phyloP scores from a whole-genome alignment of 2,797 vertebrate genomes.

The Lepus oiostolus region DNA sequence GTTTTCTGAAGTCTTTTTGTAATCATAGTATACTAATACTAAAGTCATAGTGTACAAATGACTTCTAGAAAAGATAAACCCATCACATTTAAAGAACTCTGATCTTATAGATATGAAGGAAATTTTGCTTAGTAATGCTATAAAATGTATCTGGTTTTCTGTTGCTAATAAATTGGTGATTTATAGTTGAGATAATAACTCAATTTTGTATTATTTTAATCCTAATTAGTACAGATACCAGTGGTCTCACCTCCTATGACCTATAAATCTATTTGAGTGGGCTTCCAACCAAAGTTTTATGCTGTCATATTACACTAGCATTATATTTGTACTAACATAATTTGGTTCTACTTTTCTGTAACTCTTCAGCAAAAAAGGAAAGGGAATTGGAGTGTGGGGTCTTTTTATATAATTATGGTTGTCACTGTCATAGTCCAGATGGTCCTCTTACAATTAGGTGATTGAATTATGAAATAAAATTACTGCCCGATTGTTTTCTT shows the following conservation, averaged over 20 bases:
- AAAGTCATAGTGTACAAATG: background rate
- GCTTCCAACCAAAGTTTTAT: background rate
- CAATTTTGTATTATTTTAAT: background rate
- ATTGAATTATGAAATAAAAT: slow-evolving; percentile 52
- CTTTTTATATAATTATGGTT: slow-evolving; percentile 33
- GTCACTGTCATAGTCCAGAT: slow-evolving; percentile 1
- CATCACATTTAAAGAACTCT: background rate
- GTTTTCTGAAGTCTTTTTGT: slow-evolving; percentile 26
- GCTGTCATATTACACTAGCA: background rate
- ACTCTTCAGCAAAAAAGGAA: background rate
- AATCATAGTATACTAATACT: background rate
- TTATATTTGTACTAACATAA: background rate
- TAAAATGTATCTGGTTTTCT: slow-evolving; percentile 60
- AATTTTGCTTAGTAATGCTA: slow-evolving; percentile 9
- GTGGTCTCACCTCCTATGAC: background rate
- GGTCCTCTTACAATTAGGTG: background rate
- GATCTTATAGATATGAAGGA: background rate
- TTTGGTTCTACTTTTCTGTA: slow-evolving; percentile 5
- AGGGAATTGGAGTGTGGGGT: background rate
- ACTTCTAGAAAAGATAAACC: background rate
- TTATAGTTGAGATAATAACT: slow-evolving; percentile 11
- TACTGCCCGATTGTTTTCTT: background rate
- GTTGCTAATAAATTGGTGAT: background rate
- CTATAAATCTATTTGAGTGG: background rate
- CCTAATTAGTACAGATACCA: background rate